Evolutionary conservation across 2,888 invertebrate genomes (phyloP).

Genomic region (Torymus auratus): DNA sequence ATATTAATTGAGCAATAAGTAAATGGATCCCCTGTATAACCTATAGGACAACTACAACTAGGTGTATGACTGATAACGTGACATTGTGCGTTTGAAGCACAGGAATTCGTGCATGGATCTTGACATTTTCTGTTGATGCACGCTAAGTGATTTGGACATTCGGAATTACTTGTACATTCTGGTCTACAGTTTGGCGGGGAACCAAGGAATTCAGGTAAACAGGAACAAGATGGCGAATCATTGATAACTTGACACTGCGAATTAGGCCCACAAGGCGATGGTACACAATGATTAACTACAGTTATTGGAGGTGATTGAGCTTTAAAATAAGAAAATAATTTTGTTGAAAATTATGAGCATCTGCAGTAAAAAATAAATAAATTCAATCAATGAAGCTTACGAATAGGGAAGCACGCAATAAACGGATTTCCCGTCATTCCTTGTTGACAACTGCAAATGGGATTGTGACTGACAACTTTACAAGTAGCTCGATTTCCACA

Average conservation of each 20-base stretch:
- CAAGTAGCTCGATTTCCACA: conserved; percentile 87
- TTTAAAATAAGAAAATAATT: conserved; percentile 34
- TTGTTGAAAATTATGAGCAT: background rate
- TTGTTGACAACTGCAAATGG: conserved; percentile 85
- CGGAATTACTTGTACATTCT: conserved; percentile 85
- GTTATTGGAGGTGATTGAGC: conserved; percentile 75
- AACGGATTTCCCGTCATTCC: conserved; percentile 87
- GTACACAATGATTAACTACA: conserved; percentile 78
- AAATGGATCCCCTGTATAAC: conserved; percentile 87
- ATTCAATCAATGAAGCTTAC: conserved; percentile 68
- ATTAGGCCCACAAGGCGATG: conserved; percentile 83
- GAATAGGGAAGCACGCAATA: conserved; percentile 80
- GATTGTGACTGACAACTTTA: conserved; percentile 88
- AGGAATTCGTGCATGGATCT: conserved; percentile 87
- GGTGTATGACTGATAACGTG: conserved; percentile 85
- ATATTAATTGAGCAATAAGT: conserved; percentile 69
- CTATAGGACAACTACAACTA: conserved; percentile 84
- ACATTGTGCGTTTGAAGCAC: conserved; percentile 82
- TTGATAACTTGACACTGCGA: conserved; percentile 79
- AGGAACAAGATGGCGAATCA: conserved; percentile 83
- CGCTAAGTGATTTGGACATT: conserved; percentile 81
- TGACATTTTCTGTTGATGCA: conserved; percentile 82
- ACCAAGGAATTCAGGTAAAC: conserved; percentile 83
- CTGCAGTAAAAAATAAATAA: background rate
- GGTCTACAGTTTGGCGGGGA: conserved; percentile 86